A percentile compares a stretch with the other conserved stretches of the same genome.
These are phyloP conservation scores for Lutjanus argentimaculatus DNA, from an alignment of 2,797 vertebrate species.

Conservation along the genomic window DNA sequence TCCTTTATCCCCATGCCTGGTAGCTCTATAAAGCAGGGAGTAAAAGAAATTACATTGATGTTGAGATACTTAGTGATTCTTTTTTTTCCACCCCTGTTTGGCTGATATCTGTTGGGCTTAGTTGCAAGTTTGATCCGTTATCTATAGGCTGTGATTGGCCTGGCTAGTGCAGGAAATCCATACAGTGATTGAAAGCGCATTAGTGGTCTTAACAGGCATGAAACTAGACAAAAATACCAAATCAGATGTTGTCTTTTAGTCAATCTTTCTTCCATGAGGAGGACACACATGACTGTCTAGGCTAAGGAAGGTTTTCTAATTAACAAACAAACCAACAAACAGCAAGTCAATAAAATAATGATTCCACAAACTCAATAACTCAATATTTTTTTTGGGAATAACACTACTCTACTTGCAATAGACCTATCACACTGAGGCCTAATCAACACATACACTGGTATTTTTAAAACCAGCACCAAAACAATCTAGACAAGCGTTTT, in stretches of 20 bases:
- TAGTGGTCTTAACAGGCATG: constrained; percentile 2
- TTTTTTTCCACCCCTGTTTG: not conserved
- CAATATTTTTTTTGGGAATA: too few relatives aligned
- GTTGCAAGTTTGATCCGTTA: constrained; percentile 25
- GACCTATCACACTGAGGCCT: too few relatives aligned
- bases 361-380: not conserved
- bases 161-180: constrained; percentile 39
- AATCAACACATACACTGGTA: too few relatives aligned
- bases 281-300: too few relatives aligned
- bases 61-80: not conserved
- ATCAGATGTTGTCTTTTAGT: not conserved
- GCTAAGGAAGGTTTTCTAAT: not conserved
- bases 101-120: constrained; percentile 8
- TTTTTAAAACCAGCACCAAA: too few relatives aligned
- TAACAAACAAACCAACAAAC: not conserved
- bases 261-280: not conserved
- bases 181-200: constrained; percentile 27
- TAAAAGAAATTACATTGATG: constrained; percentile 40
- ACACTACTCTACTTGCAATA: too few relatives aligned
- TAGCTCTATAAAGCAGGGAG: constrained; percentile 32
- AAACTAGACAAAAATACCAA: constrained; percentile 8
- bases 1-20: constrained; percentile 24
- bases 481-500: too few relatives aligned
- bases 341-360: not conserved
- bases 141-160: constrained; percentile 16